A percentile compares a stretch with the other conserved stretches of the same genome.
These are phyloP conservation scores for Pseudoatta argentina DNA, from an alignment of 1,140 invertebrate species.

Conservation along the genomic window DNA sequence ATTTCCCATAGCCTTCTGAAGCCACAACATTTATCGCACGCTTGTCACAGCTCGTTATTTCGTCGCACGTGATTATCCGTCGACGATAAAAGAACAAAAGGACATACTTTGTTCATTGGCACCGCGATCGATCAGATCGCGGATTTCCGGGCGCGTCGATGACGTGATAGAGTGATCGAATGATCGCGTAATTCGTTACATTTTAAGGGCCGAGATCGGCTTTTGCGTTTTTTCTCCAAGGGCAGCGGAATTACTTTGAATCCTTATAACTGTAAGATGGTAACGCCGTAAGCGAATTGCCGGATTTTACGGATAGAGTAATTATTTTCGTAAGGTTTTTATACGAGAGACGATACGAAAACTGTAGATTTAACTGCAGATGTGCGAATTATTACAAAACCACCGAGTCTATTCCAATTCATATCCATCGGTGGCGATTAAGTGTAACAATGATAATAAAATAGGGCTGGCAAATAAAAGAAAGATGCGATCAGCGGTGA, in stretches of 20 bases:
- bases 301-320: slow-evolving; percentile 77
- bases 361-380: slow-evolving; percentile 64
- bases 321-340: slow-evolving; percentile 82
- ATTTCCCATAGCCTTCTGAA: slow-evolving; percentile 28
- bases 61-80: neutral
- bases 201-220: slow-evolving; percentile 1
- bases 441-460: neutral
- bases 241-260: slow-evolving; percentile 25
- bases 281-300: slow-evolving; percentile 53
- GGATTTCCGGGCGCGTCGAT: slow-evolving; percentile 21
- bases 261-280: slow-evolving; percentile 61
- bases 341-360: slow-evolving; percentile 68
- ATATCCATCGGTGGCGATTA: slow-evolving; percentile 64
- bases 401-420: slow-evolving; percentile 60
- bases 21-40: neutral
- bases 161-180: neutral
- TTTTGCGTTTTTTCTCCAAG: neutral
- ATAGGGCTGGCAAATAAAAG: too few relatives aligned
- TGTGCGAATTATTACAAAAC: slow-evolving; percentile 53
- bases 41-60: slow-evolving; percentile 7
- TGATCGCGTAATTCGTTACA: slow-evolving; percentile 19
- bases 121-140: slow-evolving; percentile 16
- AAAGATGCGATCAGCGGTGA: neutral
- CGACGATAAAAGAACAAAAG: slow-evolving; percentile 24
- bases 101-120: slow-evolving; percentile 15